These are phyloP conservation scores for Leucophenga maculata DNA, from an alignment of 2,888 invertebrate genomes.

Conservation along the genomic window DNA sequence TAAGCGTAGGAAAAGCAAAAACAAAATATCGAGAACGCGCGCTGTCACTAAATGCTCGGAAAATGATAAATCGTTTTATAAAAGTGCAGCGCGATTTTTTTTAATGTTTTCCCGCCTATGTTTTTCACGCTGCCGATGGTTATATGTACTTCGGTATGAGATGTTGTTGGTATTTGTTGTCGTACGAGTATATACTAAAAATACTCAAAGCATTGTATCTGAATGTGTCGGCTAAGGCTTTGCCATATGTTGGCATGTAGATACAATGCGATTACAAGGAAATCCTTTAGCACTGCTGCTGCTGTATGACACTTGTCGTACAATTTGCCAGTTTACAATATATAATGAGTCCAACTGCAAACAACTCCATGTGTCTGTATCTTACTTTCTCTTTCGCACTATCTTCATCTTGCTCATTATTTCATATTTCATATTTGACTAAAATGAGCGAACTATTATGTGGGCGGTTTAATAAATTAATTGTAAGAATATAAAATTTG, in stretches of 20 bases:
- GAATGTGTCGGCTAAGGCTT: not conserved
- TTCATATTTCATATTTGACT: conserved; percentile 34
- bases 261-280: conserved; percentile 2
- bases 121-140: conserved; percentile 28
- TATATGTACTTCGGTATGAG: too few species aligned
- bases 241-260: conserved; percentile 21
- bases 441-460: conserved; percentile 1
- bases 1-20: not conserved
- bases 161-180: conserved; percentile 46
- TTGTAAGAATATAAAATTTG: too few species aligned
- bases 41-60: conserved; percentile 61
- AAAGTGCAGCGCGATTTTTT: conserved; percentile 62
- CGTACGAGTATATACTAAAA: conserved; percentile 56
- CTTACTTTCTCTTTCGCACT: too few species aligned
- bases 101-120: conserved; percentile 15
- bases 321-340: too few species aligned
- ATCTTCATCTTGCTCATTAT: not conserved
- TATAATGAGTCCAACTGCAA: too few species aligned
- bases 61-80: conserved; percentile 67
- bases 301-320: not conserved
- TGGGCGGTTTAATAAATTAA: too few species aligned
- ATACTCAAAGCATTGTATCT: conserved; percentile 38
- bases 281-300: conserved; percentile 46
- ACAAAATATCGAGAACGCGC: conserved; percentile 37
- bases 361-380: too few species aligned